Conservation (phyloP, 1,140 invertebrate species). For the silkworm (Bombyx mori) region DNA sequence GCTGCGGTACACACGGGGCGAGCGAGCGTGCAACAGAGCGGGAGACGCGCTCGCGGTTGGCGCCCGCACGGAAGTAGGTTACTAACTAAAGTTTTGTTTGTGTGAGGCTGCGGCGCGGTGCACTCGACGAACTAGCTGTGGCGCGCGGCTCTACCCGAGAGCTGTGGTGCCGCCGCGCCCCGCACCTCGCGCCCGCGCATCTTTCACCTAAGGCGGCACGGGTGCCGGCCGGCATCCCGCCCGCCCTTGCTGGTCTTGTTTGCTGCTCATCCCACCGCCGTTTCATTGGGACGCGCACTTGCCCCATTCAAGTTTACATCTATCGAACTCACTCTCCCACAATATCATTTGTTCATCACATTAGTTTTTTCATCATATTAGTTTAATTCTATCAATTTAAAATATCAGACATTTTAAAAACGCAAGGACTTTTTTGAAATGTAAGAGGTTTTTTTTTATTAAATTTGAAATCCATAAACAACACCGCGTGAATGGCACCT, state of each 20-base stretch:
- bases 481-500: no score
- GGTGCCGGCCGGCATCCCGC: slow-evolving; percentile 35
- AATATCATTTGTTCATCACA: no score
- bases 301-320: no score
- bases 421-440: no score
- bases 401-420: no score
- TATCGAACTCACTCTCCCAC: no score
- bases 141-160: slow-evolving; percentile 34
- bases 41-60: slow-evolving; percentile 53
- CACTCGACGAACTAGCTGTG: slow-evolving; percentile 42
- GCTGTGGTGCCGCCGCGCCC: slow-evolving; percentile 12
- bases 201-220: slow-evolving; percentile 45
- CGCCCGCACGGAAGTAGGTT: slow-evolving; percentile 70
- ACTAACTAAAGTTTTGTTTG: slow-evolving; percentile 71
- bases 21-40: slow-evolving; percentile 38
- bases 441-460: no score
- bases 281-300: no score
- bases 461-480: no score
- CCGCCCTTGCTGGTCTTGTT: slow-evolving; percentile 20
- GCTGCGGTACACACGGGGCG: slow-evolving; percentile 19
- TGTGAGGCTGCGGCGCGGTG: slow-evolving; percentile 66
- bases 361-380: no score
- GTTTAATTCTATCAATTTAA: no score
- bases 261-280: not conserved
- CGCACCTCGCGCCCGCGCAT: slow-evolving; percentile 27